Percentiles rank a stretch among this genome's conserved stretches.
phyloP scores from a whole-genome alignment of 2,113 vertebrate species.

The Cyphomyrus discorhynchus region DNA sequence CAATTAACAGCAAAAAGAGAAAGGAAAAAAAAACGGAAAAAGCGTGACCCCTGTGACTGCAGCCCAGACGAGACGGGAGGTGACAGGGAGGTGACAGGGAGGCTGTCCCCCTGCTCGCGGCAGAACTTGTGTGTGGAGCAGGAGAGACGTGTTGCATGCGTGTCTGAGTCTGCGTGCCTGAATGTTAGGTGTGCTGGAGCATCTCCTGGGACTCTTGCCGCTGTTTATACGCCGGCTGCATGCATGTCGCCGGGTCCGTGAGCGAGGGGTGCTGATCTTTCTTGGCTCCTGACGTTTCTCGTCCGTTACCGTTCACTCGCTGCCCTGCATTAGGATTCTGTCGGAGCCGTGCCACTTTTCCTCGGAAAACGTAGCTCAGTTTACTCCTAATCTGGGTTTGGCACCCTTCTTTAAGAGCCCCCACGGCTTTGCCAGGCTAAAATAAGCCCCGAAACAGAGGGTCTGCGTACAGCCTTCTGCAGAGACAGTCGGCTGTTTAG shows the following conservation, averaged over 20 bases:
- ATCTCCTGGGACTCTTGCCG: not conserved
- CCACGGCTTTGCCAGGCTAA: constrained; percentile 15
- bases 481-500: not conserved
- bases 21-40: not conserved
- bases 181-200: not conserved
- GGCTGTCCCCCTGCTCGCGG: not conserved
- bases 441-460: not conserved
- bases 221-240: not conserved
- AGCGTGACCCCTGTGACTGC: not conserved
- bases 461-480: not conserved
- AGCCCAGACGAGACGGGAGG: not conserved
- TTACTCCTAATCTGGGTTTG: constrained; percentile 40
- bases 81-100: not conserved
- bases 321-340: not conserved
- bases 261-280: not conserved
- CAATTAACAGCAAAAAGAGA: not conserved
- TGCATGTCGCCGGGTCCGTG: not conserved
- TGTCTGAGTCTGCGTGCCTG: not conserved
- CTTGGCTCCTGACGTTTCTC: not conserved
- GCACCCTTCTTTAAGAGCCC: constrained; percentile 24
- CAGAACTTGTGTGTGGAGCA: constrained; percentile 15
- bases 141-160: not conserved
- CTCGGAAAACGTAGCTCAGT: constrained; percentile 40
- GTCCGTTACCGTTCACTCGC: not conserved
- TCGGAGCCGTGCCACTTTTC: constrained; percentile 1